Evolutionary conservation across 2,888 invertebrate genomes (phyloP), one percentile per base, ranked within the genome.

Genomic region (Caenorhabditis parvicauda): DNA sequence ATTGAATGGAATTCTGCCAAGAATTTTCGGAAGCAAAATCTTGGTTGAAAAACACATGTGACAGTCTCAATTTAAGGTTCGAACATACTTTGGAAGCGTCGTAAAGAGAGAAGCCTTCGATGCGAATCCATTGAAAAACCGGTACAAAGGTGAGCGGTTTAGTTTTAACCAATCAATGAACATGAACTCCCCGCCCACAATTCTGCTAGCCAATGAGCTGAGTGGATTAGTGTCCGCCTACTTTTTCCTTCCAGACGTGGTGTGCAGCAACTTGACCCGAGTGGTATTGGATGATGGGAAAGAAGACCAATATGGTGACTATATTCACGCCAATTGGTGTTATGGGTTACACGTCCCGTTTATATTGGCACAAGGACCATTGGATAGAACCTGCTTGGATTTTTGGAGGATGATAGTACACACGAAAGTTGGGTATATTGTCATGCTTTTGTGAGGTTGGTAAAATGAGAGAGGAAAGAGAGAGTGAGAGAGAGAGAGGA

Each of bases 171-270:
- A n/a, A 44, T 44, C 12, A 14, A 24, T 54, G 60, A 62, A 48
- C 53, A 39, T 46, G 64, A 54, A n/a, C n/a, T n/a, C n/a, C n/a
- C n/a, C n/a, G n/a, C n/a, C n/a, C 75, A 76, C 78, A 76, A 74
- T 67, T 80, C 79, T 79, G 79, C 79, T 76, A 76, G 80, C 14
- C 9, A 21, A 21, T 2, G 12, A 9, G 1, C 32, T 35, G n/a
- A 25, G 24, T 22, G 25, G 25, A 38, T 38, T 38, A 14, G 19
- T 35, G 21, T 1, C 14, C 14, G 35, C 9, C 35, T 32, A 14
- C 35, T 32, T 32, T 12, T 32, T 9, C 14, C 14, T 47, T 56
- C 17, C 41, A 60, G 63, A 63, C 39, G 59, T 63, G 3, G 27
- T 63, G 0, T 63, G 63, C 42, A 59, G 56, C 39, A 59, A 59